A percentile compares a stretch with the other conserved stretches of the same genome.
Conservation (phyloP, 2,888 invertebrate genomes). For the Phaonia tiefii region DNA sequence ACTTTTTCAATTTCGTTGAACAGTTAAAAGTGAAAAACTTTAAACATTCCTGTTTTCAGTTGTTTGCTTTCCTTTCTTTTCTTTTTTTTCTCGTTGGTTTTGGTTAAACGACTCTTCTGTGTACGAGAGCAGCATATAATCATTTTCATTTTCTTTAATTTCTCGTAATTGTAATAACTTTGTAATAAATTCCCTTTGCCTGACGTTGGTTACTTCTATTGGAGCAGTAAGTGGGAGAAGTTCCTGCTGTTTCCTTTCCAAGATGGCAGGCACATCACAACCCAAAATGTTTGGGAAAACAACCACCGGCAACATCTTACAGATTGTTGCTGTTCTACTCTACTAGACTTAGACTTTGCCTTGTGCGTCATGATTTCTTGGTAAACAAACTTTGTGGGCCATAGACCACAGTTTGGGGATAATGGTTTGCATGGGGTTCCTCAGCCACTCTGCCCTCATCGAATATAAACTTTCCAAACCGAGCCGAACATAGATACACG, state of each 20-base stretch:
- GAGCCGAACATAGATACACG: neutral
- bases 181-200: slow-evolving; percentile 26
- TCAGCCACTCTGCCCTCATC: neutral
- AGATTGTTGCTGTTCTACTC: neutral
- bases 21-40: slow-evolving; percentile 32
- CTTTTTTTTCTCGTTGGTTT: neutral
- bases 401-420: slow-evolving; percentile 30
- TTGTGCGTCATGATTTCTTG: neutral
- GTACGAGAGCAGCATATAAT: slow-evolving; percentile 18
- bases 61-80: neutral
- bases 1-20: slow-evolving; percentile 31
- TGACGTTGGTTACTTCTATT: slow-evolving; percentile 1
- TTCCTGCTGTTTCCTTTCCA: slow-evolving; percentile 22
- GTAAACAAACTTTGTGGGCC: too few relatives aligned
- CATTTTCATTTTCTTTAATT: slow-evolving; percentile 40
- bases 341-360: neutral
- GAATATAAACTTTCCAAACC: slow-evolving; percentile 11
- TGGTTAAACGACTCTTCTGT: neutral
- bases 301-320: neutral
- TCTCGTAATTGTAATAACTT: slow-evolving; percentile 38
- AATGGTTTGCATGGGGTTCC: slow-evolving; percentile 18
- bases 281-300: too few relatives aligned
- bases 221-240: neutral
- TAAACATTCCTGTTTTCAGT: slow-evolving; percentile 12
- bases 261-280: too few relatives aligned